Base-by-base conservation (phyloP, 2,113 vertebrate species). In the Setophaga petechia region DNA sequence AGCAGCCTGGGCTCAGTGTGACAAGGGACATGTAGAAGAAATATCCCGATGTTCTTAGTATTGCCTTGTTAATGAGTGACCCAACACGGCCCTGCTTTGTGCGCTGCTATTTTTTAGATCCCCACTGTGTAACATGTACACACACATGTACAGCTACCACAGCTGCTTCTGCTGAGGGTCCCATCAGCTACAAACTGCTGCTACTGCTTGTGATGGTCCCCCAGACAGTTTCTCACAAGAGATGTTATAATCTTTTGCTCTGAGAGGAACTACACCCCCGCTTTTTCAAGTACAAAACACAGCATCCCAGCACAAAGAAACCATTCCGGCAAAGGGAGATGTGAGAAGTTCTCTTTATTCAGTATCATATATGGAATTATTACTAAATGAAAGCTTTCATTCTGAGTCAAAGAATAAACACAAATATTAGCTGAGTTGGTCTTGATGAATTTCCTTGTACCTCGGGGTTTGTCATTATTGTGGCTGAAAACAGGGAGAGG, bases 71-170 rank as follows among this genome's bases (percentile, higher is more conserved):
- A 35, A 69, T 22, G 20, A 84, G 21, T 27, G 41, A 61, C 54
- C 49, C 19, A 22, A 3, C 30, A 22, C 0, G 2, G 28, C 17
- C 8, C 2, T 23, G 23, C 5, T 81, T 88, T 49, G 37, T 65
- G 27, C 39, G 7, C 9, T 37, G 35, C 6, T 79, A 5, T 39
- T 89, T 46, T 43, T 41, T 23, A 46, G 15, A 55, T 17, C 3
- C 52, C 18, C 21, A 4, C 33, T 54, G 31, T 28, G 1, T 9
- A 39, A 43, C 18, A 10, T 0, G 1, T 0, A 0, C 6, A 23
- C 27, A 33, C 4, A 13, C 14, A 35, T 0, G 1, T 6, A 62
- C 23, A 58, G 19, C 41, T 57, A 5, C 23, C 19, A 5, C 39
- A 63, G 19, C 5, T 72, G n/a, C 33, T 47, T n/a, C 33, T 79